Base-by-base conservation (phyloP, 1,140 invertebrate genomes). In the Drosophila kepulauana region DNA sequence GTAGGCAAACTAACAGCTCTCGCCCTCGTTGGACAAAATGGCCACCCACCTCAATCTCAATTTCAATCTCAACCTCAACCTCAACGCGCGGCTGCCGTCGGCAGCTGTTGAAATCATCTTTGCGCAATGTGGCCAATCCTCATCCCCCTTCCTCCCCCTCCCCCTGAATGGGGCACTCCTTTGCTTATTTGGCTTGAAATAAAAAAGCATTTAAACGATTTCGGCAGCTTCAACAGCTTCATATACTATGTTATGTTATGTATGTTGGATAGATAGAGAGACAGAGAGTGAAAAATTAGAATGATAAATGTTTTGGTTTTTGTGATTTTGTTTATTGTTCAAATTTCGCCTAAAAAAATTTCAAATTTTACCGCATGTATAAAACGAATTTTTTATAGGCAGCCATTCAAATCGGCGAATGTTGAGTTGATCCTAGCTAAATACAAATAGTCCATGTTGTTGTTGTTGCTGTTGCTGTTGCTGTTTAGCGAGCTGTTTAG, bases 231-330 rank as follows among this genome's bases (percentile, higher is more conserved):
- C 75, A 38, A 38, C 46, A 48, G 28, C 20, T 25, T 25, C 20
- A 25, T 25, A 25, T 25, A 25, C 20, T 25, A 25, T 25, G 20
- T 25, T 25, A 25, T 25, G 3, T 4, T 25, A 25, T 25, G 20
- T 25, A 25, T 25, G 20, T 25, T 25, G 0, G 20, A 25, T 30
- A n/a, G 11, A 41, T 45, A 45, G 38, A 28, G 46, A 46, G 43
- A 65, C 11, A 54, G 28, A 46, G 43, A 61, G 13, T 45, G 28
- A 58, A 54, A 84, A 76, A 75, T 85, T 85, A 79, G 41, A 90
- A 90, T 89, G 85, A 89, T 89, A 89, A 89, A 90, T 89, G 85
- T 89, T 89, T 89, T 89, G 86, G 86, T 84, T 89, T 88, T 85
- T 89, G 85, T 90, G 86, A 85, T 89, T 89, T 90, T 90, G 85